Evolutionary conservation across 2,888 invertebrate species (phyloP).

Genomic region (Mystacides longicornis): DNA sequence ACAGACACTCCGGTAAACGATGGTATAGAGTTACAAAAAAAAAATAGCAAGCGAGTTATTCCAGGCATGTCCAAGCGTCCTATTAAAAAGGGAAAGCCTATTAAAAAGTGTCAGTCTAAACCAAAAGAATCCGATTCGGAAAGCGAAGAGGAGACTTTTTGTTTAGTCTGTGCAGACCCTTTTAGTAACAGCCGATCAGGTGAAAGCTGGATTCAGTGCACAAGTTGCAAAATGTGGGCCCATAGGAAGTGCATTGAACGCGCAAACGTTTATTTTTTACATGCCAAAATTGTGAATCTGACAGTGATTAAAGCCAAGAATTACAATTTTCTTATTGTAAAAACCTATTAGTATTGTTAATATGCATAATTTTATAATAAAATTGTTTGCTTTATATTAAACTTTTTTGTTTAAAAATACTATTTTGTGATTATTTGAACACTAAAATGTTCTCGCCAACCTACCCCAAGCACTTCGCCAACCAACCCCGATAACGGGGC

Average conservation of each 20-base stretch:
- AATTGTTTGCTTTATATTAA: no score
- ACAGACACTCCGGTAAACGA: constrained; percentile 25
- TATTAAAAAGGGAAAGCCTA: constrained; percentile 5
- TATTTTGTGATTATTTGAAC: no score
- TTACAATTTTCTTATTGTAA: not conserved
- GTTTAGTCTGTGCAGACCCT: constrained; percentile 18
- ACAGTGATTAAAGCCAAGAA: constrained; percentile 10
- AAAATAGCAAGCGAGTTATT: constrained; percentile 9
- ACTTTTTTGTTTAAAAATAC: no score
- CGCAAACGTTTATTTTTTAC: constrained; percentile 7
- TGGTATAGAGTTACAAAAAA: constrained; percentile 14
- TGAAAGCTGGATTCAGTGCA: constrained; percentile 19
- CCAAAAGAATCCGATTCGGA: constrained; percentile 12
- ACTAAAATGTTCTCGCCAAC: no score
- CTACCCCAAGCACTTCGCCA: no score
- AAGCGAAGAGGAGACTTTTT: constrained; percentile 14
- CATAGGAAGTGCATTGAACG: constrained; percentile 7
- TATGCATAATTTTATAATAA: no score
- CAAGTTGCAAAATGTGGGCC: constrained; percentile 12
- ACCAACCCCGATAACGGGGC: no score
- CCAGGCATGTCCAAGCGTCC: constrained; percentile 4
- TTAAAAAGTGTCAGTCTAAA: constrained; percentile 14
- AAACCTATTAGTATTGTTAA: no score
- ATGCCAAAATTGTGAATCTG: constrained; percentile 8
- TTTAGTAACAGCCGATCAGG: constrained; percentile 12